phyloP scores from a whole-genome alignment of 2,113 vertebrate genomes.

The Capricornis sumatraensis region DNA sequence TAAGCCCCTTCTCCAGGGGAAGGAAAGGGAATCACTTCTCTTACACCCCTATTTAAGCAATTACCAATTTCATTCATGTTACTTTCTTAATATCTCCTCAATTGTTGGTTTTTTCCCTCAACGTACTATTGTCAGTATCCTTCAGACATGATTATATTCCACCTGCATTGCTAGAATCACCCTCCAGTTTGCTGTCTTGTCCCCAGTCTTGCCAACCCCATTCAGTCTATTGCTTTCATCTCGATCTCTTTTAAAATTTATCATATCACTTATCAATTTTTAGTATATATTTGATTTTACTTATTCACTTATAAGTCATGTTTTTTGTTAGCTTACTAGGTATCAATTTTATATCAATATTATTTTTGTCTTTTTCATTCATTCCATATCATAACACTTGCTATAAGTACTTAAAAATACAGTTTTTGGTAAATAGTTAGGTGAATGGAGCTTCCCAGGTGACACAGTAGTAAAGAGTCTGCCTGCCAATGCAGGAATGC shows the following conservation, averaged over 20 bases:
- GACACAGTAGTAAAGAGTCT: neutral
- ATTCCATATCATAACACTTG: neutral
- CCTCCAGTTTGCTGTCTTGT: neutral
- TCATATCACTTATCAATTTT: neutral
- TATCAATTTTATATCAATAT: neutral
- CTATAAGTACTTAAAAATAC: neutral
- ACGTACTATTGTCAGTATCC: too few species aligned
- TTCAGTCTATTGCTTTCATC: neutral
- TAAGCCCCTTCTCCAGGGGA: neutral
- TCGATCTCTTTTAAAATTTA: neutral
- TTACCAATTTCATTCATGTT: neutral
- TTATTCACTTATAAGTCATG: neutral
- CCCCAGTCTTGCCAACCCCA: neutral
- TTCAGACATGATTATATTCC: neutral
- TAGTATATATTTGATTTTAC: neutral
- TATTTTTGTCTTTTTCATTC: neutral
- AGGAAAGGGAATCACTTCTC: neutral
- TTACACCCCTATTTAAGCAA: neutral
- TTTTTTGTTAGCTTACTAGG: neutral
- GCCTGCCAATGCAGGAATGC: neutral
- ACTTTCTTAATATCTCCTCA: neutral
- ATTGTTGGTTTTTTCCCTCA: neutral
- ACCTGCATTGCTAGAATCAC: too few species aligned
- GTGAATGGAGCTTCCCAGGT: neutral
- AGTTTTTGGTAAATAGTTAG: neutral